phyloP scores from a whole-genome alignment of 2,888 invertebrate species.

The Dicyrtoma fusca region DNA sequence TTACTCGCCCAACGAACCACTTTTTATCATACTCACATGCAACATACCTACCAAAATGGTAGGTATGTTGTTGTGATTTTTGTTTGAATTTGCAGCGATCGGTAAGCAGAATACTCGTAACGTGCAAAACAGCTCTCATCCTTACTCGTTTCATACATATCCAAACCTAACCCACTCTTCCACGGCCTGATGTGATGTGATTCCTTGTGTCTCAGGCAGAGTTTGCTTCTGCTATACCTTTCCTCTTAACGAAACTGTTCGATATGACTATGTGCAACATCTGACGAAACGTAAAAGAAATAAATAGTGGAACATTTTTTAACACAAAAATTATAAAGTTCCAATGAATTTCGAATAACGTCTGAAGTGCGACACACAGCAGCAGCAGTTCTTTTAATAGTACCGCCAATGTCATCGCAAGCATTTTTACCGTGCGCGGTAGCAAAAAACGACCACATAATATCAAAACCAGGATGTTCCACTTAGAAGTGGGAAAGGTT shows the following conservation, averaged over 20 bases:
- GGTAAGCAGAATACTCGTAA: no score
- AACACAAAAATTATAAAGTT: background rate
- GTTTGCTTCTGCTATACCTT: background rate
- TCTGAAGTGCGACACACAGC: background rate
- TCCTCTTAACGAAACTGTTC: background rate
- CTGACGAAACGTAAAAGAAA: background rate
- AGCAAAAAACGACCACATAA: conserved; percentile 25
- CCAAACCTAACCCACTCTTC: background rate
- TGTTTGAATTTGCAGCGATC: no score
- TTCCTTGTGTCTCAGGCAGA: no score
- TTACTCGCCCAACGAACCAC: no score
- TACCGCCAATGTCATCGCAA: background rate
- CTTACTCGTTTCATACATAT: background rate
- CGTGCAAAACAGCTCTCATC: background rate
- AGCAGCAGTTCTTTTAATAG: background rate
- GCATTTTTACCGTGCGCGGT: conserved; percentile 31
- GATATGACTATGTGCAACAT: background rate
- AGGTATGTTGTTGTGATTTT: no score
- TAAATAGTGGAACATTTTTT: background rate
- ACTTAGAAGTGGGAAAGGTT: background rate
- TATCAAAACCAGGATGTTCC: conserved; percentile 5
- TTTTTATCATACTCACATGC: no score
- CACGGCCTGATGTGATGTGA: background rate
- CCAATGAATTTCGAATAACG: background rate
- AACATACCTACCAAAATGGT: no score